These are phyloP conservation scores for Tupaia chinensis DNA, from an alignment of 2,113 vertebrate species.

Conservation along the genomic window DNA sequence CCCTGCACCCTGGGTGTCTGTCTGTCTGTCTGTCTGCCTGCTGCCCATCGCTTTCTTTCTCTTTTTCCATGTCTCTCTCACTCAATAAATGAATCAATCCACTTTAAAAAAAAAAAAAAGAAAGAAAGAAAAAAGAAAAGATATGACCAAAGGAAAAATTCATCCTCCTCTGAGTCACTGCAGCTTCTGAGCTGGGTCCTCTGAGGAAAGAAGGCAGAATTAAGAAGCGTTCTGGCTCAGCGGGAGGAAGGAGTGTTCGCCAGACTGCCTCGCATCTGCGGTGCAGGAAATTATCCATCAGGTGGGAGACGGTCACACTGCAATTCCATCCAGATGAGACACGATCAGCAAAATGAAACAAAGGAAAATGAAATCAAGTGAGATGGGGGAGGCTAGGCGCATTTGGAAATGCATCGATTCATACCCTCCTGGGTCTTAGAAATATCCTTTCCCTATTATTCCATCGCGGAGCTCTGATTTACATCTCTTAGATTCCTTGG, in stretches of 20 bases:
- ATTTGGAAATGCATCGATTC: background rate
- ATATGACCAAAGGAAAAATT: conserved; percentile 59
- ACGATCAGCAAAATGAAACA: conserved; percentile 67
- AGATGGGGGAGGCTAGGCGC: too few species aligned
- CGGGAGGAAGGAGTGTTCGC: conserved; percentile 80
- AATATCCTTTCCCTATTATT: background rate
- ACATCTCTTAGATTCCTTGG: conserved; percentile 8
- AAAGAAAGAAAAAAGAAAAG: background rate
- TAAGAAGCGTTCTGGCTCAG: conserved; percentile 50
- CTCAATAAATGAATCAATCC: too few species aligned
- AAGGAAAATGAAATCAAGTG: conserved; percentile 54
- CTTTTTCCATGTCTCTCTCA: too few species aligned
- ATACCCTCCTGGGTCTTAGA: background rate
- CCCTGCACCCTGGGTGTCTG: too few species aligned
- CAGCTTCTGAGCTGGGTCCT: conserved; percentile 71
- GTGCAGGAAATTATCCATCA: conserved; percentile 89
- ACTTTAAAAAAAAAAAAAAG: too few species aligned
- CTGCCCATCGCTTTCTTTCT: too few species aligned
- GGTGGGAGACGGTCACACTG: conserved; percentile 67
- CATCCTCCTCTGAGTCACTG: conserved; percentile 56
- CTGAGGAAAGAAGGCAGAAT: conserved; percentile 61
- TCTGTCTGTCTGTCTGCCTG: too few species aligned
- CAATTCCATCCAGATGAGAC: conserved; percentile 84
- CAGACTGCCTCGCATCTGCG: conserved; percentile 81
- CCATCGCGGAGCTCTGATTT: background rate